phyloP scores from a whole-genome alignment of 2,797 vertebrate genomes.

The Setipinna tenuifilis region DNA sequence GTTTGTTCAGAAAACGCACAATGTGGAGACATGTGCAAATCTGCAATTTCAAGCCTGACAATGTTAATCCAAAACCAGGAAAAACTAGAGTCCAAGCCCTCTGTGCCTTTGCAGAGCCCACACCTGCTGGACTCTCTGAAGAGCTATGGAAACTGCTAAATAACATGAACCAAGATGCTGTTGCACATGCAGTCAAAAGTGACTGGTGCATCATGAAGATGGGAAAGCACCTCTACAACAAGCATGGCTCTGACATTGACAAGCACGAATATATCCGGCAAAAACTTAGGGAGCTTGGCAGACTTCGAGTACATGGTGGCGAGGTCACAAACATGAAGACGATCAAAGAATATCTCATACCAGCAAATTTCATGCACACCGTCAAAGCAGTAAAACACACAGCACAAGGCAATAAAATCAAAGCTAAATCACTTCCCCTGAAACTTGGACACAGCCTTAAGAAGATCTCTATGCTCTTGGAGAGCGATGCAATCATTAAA shows the following conservation, averaged over 20 bases:
- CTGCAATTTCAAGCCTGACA: constrained; percentile 22
- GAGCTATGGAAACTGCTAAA: constrained; percentile 15
- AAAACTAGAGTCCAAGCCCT: constrained; percentile 29
- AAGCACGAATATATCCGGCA: not conserved
- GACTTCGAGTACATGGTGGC: not conserved
- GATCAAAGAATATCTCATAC: not conserved
- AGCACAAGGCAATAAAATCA: too few species aligned
- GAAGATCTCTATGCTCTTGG: not conserved
- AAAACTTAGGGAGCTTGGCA: not conserved
- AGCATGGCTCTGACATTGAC: not conserved
- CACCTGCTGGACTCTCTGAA: not conserved
- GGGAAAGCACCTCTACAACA: constrained; percentile 11
- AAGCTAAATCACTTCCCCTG: not conserved
- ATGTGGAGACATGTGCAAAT: constrained; percentile 23
- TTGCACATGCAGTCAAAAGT: not conserved
- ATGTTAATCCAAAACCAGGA: not conserved
- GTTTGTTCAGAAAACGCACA: not conserved
- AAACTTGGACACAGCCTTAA: not conserved
- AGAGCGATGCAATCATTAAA: not conserved
- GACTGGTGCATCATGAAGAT: constrained; percentile 17
- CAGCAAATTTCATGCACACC: not conserved
- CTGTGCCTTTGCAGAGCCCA: constrained; percentile 18
- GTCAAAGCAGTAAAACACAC: not conserved
- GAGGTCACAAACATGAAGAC: constrained; percentile 15
- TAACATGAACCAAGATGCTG: constrained; percentile 28